phyloP scores from a whole-genome alignment of 2,797 vertebrate genomes.

The Paratrypauchen microcephalus region DNA sequence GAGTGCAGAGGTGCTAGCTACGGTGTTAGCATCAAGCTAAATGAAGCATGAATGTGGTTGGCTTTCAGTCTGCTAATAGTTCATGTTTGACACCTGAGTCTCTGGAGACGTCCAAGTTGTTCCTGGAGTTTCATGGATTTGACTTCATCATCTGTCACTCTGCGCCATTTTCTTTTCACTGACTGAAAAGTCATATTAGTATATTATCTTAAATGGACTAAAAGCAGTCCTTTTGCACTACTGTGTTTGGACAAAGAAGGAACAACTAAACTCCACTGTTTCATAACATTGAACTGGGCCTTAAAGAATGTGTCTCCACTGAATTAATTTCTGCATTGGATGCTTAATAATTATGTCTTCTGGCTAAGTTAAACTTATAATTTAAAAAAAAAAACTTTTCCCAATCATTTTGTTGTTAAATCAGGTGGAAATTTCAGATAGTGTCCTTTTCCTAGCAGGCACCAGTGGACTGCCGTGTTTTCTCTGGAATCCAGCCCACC shows the following conservation, averaged over 20 bases:
- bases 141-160: constrained; percentile 14
- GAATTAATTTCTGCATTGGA: not conserved
- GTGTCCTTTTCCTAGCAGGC: constrained; percentile 30
- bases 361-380: too few species aligned
- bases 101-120: constrained; percentile 12
- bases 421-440: not conserved
- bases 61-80: constrained; percentile 37
- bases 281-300: too few species aligned
- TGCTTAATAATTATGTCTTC: not conserved
- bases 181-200: not conserved
- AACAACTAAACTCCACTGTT: too few species aligned
- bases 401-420: not conserved
- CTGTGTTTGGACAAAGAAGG: too few species aligned
- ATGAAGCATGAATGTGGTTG: constrained; percentile 44
- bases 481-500: constrained; percentile 95
- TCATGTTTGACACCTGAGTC: constrained; percentile 38
- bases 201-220: too few species aligned
- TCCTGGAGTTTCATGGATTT: constrained; percentile 35
- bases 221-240: too few species aligned
- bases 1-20: constrained; percentile 63
- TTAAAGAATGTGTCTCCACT: not conserved
- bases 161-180: not conserved
- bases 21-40: constrained; percentile 48
- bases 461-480: constrained; percentile 70
- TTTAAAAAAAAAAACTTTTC: too few species aligned